Percentiles rank a stretch among this genome's conserved stretches.
Conservation (phyloP, 2,888 invertebrate species). For the Operophtera brumata region DNA sequence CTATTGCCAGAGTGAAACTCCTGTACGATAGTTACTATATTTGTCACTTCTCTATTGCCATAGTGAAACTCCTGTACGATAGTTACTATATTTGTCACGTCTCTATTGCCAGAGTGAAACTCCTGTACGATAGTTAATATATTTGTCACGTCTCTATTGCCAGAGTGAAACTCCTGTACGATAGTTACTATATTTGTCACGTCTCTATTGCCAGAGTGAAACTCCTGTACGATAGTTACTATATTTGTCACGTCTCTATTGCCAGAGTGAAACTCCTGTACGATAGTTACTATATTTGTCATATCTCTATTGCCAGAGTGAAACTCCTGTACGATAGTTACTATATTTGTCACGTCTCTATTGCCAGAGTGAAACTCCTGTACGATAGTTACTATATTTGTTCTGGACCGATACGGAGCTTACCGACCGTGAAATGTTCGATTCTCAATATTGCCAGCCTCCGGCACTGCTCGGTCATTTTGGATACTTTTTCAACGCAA, state of each 20-base stretch:
- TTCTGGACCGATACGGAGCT: conserved; percentile 44
- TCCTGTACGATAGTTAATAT: conserved; percentile 1
- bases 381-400: conserved; percentile 1
- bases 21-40: conserved; percentile 1
- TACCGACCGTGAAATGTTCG: conserved; percentile 77
- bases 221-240: background rate
- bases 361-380: conserved; percentile 1
- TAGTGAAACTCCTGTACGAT: conserved; percentile 2
- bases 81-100: conserved; percentile 3
- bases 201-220: conserved; percentile 1
- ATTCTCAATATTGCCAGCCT: conserved; percentile 66
- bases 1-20: conserved; percentile 2
- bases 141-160: background rate
- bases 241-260: background rate
- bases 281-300: conserved; percentile 2
- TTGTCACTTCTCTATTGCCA: background rate
- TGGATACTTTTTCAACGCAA: conserved; percentile 49
- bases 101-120: conserved; percentile 1
- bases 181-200: conserved; percentile 3
- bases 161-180: conserved; percentile 1
- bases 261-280: conserved; percentile 1
- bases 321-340: background rate
- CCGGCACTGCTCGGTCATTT: conserved; percentile 57
- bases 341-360: background rate
- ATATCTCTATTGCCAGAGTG: background rate